These are phyloP conservation scores for Griposia aprilina DNA, from an alignment of 2,888 invertebrate genomes.

Conservation along the genomic window DNA sequence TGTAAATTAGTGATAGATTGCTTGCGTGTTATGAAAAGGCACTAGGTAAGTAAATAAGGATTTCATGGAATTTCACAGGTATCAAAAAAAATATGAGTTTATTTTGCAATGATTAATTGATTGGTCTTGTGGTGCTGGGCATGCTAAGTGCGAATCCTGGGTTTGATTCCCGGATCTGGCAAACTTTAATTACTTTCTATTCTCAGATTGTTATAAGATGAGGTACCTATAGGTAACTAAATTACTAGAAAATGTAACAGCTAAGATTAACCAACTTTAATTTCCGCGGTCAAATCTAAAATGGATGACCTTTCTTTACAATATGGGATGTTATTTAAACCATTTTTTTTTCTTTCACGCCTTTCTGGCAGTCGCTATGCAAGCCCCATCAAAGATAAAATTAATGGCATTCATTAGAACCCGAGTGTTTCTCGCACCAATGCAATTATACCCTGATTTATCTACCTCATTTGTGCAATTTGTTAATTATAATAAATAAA, in stretches of 20 bases:
- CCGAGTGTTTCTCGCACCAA: slow-evolving; percentile 49
- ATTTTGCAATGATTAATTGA: neutral
- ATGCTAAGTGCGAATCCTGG: neutral
- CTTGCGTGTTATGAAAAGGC: slow-evolving; percentile 39
- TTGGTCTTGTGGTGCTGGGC: neutral
- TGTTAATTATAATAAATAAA: slow-evolving; percentile 69
- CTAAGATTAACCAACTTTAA: neutral
- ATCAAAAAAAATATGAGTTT: neutral
- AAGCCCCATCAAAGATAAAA: slow-evolving; percentile 69
- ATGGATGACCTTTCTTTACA: neutral
- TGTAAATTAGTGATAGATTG: slow-evolving; percentile 38
- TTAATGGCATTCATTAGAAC: slow-evolving; percentile 71
- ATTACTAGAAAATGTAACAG: neutral
- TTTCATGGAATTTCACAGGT: neutral
- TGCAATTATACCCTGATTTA: slow-evolving; percentile 75
- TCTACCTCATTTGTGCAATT: slow-evolving; percentile 72
- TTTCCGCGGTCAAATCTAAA: neutral
- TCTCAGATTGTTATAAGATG: neutral
- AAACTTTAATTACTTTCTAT: neutral
- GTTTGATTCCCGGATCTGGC: neutral
- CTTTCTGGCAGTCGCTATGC: slow-evolving; percentile 41
- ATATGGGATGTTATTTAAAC: slow-evolving; percentile 6
- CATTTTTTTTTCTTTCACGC: slow-evolving; percentile 18
- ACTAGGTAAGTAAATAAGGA: neutral
- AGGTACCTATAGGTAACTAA: neutral